These are phyloP conservation scores for Camelus bactrianus DNA, from an alignment of 2,113 vertebrate species.

Conservation along the genomic window DNA sequence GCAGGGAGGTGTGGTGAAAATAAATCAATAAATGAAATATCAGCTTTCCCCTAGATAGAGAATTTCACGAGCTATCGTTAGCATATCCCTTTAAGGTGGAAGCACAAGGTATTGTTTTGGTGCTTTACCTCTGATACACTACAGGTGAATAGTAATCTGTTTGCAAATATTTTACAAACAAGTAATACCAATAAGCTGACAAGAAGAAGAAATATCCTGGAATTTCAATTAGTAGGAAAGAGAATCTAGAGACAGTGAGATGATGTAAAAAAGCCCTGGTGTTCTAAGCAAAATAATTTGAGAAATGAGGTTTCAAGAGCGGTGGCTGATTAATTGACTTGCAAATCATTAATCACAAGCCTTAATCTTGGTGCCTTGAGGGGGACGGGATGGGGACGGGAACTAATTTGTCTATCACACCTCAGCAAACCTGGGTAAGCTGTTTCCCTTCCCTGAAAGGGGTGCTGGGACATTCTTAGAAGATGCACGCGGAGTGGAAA, in stretches of 20 bases:
- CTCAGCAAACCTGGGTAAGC: background rate
- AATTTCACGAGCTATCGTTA: constrained; percentile 62
- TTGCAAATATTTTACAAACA: constrained; percentile 73
- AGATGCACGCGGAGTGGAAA: rapidly evolving
- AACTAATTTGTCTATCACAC: constrained; percentile 51
- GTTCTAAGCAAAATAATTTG: constrained; percentile 73
- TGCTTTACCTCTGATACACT: constrained; percentile 72
- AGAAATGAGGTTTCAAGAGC: constrained; percentile 75
- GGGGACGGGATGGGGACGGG: background rate
- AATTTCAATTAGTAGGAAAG: constrained; percentile 72
- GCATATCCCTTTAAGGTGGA: constrained; percentile 65
- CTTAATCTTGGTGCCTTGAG: background rate
- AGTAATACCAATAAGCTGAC: constrained; percentile 70
- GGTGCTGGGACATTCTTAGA: background rate
- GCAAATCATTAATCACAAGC: constrained; percentile 73
- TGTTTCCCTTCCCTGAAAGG: background rate
- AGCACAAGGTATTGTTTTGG: constrained; percentile 58
- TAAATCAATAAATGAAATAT: constrained; percentile 69
- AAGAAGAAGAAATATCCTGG: constrained; percentile 74
- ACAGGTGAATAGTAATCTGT: constrained; percentile 67
- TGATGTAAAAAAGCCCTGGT: constrained; percentile 57
- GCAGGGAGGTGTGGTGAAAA: constrained; percentile 46
- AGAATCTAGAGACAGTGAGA: constrained; percentile 24
- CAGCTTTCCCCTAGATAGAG: background rate
- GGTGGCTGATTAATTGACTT: constrained; percentile 76